phyloP scores from a whole-genome alignment of 2,113 vertebrate species.

The Sylvilagus bachmani region DNA sequence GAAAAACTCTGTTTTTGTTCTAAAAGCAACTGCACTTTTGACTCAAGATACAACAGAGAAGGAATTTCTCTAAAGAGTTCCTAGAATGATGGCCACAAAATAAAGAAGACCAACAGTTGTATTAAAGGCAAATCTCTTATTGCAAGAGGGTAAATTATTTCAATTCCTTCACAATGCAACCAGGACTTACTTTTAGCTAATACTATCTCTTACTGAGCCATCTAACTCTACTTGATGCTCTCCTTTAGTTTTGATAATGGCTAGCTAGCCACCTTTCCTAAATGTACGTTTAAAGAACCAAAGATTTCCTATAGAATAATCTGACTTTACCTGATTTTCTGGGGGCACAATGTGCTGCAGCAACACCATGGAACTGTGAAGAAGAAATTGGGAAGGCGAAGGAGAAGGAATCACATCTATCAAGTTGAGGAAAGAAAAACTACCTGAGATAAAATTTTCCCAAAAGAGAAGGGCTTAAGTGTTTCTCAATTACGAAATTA shows the following conservation, averaged over 20 bases:
- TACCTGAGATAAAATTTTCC: neutral
- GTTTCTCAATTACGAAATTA: no score
- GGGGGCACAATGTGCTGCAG: neutral
- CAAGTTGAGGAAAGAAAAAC: conserved; percentile 66
- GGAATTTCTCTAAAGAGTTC: neutral
- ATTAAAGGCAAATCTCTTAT: neutral
- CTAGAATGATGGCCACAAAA: neutral
- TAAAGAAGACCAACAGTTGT: conserved; percentile 42
- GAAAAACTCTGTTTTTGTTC: neutral
- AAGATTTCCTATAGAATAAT: neutral
- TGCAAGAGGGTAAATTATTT: neutral
- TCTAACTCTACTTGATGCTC: neutral
- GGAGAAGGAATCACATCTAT: neutral
- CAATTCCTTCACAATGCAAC: conserved; percentile 31
- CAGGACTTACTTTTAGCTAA: neutral
- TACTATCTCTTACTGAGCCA: neutral
- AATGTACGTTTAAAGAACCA: conserved; percentile 39
- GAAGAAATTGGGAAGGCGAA: neutral
- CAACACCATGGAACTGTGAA: neutral
- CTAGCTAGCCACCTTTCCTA: neutral
- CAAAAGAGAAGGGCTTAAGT: no score
- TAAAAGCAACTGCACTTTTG: neutral
- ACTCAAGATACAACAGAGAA: conserved; percentile 47
- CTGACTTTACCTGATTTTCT: neutral
- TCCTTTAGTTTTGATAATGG: neutral